Conservation (phyloP, 2,888 invertebrate species). For the Furcula furcula region DNA sequence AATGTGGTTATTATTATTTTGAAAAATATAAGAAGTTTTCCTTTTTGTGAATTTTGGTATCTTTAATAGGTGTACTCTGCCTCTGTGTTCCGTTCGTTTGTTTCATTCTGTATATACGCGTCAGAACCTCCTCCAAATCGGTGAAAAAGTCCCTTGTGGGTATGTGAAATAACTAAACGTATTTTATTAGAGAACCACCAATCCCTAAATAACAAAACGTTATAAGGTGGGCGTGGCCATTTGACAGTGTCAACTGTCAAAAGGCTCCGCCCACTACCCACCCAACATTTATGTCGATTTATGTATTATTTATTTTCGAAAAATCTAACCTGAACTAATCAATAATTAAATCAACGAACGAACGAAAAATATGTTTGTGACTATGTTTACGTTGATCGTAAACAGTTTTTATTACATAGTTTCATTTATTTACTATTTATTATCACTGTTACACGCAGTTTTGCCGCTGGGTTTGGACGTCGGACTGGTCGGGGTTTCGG, state of each 20-base stretch:
- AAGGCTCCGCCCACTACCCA: conserved; percentile 39
- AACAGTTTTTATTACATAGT: conserved; percentile 48
- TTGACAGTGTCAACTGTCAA: conserved; percentile 40
- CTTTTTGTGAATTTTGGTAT: no score
- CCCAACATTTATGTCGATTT: no score
- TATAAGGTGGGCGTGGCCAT: no score
- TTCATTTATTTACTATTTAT: conserved; percentile 43
- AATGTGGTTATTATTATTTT: no score
- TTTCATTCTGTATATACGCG: no score
- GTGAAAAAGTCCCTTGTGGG: no score
- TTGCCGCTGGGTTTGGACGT: conserved; percentile 66
- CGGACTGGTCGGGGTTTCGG: conserved; percentile 54
- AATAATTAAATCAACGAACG: conserved; percentile 50
- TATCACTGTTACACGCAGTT: conserved; percentile 60
- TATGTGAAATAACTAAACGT: conserved; percentile 9
- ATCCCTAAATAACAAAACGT: conserved; percentile 23
- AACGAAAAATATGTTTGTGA: conserved; percentile 60
- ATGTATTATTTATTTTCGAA: conserved; percentile 64
- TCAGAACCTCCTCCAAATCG: no score
- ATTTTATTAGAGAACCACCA: not conserved
- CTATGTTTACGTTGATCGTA: conserved; percentile 42
- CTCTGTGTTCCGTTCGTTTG: no score
- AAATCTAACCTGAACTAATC: conserved; percentile 40
- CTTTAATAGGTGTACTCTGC: no score
- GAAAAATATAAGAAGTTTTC: no score